These are phyloP conservation scores for Syngnathus scovelli DNA, from an alignment of 2,113 vertebrate genomes.

Conservation along the genomic window DNA sequence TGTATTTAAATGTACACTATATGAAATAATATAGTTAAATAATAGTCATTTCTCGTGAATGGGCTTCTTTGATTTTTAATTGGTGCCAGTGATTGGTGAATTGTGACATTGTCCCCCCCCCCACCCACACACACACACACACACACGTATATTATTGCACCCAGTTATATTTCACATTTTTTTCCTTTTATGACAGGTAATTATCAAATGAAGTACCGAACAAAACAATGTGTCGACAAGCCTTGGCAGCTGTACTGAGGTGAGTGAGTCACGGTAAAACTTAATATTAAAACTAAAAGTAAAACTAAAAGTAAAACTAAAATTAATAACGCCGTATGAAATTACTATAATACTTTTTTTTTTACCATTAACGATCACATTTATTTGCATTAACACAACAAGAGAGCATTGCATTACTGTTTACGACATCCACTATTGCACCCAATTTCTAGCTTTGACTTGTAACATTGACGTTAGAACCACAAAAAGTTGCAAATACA, in stretches of 20 bases:
- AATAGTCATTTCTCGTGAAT: neutral
- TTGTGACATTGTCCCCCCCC: neutral
- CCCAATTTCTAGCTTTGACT: neutral
- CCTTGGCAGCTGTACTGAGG: no score
- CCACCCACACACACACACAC: no score
- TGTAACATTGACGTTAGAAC: neutral
- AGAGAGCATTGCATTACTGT: neutral
- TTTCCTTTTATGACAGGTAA: no score
- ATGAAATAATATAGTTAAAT: neutral
- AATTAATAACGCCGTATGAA: neutral
- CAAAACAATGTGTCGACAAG: no score
- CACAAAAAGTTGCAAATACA: neutral
- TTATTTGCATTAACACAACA: neutral
- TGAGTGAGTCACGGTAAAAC: no score
- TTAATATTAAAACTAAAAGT: no score
- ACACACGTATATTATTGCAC: neutral
- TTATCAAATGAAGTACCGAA: no score
- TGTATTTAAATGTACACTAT: neutral
- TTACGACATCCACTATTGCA: constrained; percentile 1
- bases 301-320: no score
- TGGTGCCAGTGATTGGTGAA: neutral
- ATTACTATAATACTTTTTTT: neutral
- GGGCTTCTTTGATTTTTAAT: neutral
- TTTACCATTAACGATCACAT: neutral
- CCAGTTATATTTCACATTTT: neutral